These are phyloP conservation scores for Tenrec ecaudatus DNA, from an alignment of 2,113 vertebrate genomes.

Conservation along the genomic window DNA sequence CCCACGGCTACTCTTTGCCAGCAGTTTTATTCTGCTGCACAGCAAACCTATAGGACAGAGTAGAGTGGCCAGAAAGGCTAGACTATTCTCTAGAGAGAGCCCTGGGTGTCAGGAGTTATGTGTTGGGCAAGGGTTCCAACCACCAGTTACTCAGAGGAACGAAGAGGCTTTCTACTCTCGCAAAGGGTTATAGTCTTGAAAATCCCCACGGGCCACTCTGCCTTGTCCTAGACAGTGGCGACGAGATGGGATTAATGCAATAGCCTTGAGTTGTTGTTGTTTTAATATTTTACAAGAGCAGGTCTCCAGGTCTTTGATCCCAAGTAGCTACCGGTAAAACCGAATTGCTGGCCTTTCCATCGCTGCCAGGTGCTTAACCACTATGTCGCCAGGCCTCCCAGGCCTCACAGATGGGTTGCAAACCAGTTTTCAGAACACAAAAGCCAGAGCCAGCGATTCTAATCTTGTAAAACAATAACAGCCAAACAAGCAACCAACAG, in stretches of 20 bases:
- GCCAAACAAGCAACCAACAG: neutral
- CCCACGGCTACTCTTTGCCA: neutral
- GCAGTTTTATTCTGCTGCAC: neutral
- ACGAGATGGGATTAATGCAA: no score
- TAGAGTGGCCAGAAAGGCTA: neutral
- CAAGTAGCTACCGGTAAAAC: neutral
- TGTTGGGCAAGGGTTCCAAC: no score
- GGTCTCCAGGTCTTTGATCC: neutral
- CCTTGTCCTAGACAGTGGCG: no score
- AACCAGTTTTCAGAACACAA: conserved; percentile 7
- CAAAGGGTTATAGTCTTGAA: no score
- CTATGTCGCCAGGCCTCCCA: neutral
- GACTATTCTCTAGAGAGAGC: no score
- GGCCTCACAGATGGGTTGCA: conserved; percentile 11
- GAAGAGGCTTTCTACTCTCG: no score
- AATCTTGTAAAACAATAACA: neutral
- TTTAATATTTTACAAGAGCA: neutral
- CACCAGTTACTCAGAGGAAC: no score
- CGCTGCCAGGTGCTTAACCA: neutral
- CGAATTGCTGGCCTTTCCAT: neutral
- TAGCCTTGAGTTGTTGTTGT: no score
- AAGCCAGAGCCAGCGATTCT: neutral
- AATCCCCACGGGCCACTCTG: no score
- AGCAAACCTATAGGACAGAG: neutral
- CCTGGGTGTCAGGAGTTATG: no score